Percentiles rank a stretch among this genome's conserved stretches.
phyloP scores from a whole-genome alignment of 2,888 invertebrate species.

The Scaptomyza cyrtandrae region DNA sequence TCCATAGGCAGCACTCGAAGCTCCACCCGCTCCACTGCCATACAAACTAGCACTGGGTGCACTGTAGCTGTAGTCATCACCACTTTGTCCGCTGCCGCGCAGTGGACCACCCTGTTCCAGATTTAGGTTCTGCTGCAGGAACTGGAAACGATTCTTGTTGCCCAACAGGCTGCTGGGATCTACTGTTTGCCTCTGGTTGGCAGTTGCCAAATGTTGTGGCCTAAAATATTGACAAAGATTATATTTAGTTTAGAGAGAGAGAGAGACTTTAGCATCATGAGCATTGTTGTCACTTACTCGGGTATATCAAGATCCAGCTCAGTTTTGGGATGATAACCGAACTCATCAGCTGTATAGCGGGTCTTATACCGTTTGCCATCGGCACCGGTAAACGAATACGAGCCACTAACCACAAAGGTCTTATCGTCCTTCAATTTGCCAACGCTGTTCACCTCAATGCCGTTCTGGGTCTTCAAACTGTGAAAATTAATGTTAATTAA shows the following conservation, averaged over 20 bases:
- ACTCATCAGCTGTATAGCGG: constrained; percentile 84
- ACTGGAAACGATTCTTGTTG: constrained; percentile 82
- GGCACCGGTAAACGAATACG: constrained; percentile 84
- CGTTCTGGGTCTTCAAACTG: constrained; percentile 84
- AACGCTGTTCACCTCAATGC: constrained; percentile 83
- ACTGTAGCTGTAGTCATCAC: constrained; percentile 80
- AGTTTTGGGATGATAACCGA: constrained; percentile 84
- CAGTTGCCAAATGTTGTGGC: constrained; percentile 61
- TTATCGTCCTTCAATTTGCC: constrained; percentile 84
- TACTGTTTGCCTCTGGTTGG: constrained; percentile 44
- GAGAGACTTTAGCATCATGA: too few species aligned
- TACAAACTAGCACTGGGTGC: constrained; percentile 31
- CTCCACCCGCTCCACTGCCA: constrained; percentile 13
- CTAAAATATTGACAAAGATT: constrained; percentile 36
- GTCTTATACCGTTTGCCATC: constrained; percentile 84
- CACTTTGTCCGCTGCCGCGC: constrained; percentile 80
- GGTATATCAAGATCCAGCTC: constrained; percentile 84
- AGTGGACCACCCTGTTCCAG: constrained; percentile 69
- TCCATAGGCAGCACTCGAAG: constrained; percentile 5
- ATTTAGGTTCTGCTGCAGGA: constrained; percentile 81
- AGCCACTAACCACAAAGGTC: constrained; percentile 84
- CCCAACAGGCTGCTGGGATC: constrained; percentile 67
- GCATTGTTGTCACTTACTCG: constrained; percentile 47
- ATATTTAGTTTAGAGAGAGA: too few species aligned
- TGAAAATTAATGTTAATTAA: neutral